Conservation (phyloP, 2,797 vertebrate species). For the Avahi laniger region DNA sequence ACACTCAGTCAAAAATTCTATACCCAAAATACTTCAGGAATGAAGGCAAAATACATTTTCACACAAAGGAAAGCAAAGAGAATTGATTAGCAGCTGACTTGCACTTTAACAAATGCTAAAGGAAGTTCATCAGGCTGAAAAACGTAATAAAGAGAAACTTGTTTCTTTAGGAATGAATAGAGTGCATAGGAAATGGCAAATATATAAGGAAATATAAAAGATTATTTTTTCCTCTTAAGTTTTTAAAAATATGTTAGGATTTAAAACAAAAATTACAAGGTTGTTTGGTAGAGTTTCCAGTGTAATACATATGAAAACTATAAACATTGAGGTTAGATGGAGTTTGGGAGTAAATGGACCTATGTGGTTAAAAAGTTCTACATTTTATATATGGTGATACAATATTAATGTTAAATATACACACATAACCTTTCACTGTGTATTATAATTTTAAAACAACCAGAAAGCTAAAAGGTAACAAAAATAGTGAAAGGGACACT, state of each 20-base stretch:
- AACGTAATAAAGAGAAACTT: not conserved
- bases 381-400: not conserved
- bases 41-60: not conserved
- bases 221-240: not conserved
- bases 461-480: not conserved
- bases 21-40: not conserved
- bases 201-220: not conserved
- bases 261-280: not conserved
- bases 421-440: not conserved
- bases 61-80: not conserved
- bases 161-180: not conserved
- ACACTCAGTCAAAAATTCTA: not conserved
- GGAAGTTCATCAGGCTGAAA: not conserved
- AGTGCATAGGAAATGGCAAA: not conserved
- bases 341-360: not conserved
- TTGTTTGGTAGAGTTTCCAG: not conserved
- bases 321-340: not conserved
- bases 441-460: not conserved
- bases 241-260: not conserved
- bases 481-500: not conserved
- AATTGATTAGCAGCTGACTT: not conserved
- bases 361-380: not conserved
- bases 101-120: not conserved
- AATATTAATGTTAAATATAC: not conserved
- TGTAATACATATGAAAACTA: not conserved